These are phyloP conservation scores for Corydoras sp. DNA, from an alignment of 2,113 vertebrate genomes.

Conservation along the genomic window DNA sequence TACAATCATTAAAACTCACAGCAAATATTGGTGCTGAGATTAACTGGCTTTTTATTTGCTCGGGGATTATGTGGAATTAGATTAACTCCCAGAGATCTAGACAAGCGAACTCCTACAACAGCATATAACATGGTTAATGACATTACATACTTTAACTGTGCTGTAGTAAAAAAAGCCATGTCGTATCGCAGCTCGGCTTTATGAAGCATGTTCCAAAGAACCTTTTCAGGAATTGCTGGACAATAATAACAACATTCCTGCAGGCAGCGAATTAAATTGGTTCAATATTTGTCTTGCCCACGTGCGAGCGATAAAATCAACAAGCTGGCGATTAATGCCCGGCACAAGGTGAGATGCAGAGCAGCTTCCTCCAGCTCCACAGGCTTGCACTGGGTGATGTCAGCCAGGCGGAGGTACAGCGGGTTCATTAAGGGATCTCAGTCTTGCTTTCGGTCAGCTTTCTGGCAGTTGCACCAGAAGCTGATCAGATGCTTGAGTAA, in stretches of 20 bases:
- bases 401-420: constrained; percentile 2
- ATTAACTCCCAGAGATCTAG: constrained; percentile 26
- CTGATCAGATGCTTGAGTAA: constrained; percentile 46
- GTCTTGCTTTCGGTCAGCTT: constrained; percentile 4
- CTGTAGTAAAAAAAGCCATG: not conserved
- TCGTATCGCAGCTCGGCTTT: not conserved
- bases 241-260: not conserved
- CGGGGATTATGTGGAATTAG: constrained; percentile 35
- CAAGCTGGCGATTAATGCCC: not conserved
- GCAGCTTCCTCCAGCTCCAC: not conserved
- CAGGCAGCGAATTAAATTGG: not conserved
- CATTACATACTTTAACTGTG: not conserved
- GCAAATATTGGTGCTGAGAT: constrained; percentile 42
- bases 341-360: not conserved
- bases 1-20: constrained; percentile 38
- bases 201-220: not conserved
- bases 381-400: not conserved
- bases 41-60: constrained; percentile 35
- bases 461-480: constrained; percentile 30
- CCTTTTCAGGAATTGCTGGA: not conserved
- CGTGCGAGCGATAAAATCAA: constrained; percentile 5
- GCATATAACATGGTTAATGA: not conserved
- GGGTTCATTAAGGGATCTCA: constrained; percentile 30
- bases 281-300: constrained; percentile 19
- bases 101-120: constrained; percentile 2